Percentiles rank a stretch among this genome's conserved stretches.
phyloP scores from a whole-genome alignment of 2,113 vertebrate genomes.

The Brienomyrus longianalis region DNA sequence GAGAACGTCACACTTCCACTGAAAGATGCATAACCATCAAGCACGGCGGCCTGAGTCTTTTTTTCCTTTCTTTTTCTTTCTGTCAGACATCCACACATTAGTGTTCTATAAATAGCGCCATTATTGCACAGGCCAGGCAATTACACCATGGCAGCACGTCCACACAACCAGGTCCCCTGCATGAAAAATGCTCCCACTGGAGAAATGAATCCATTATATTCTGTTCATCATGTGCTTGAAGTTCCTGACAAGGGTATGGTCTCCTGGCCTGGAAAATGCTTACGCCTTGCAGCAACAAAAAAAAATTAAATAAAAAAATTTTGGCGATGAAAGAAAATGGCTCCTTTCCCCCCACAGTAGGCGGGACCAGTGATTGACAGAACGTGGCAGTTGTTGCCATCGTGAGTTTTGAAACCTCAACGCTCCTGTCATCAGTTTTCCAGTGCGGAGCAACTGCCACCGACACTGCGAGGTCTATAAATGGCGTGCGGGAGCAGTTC shows the following conservation, averaged over 20 bases:
- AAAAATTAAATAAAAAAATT: not conserved
- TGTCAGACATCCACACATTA: slow-evolving; percentile 14
- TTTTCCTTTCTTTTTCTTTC: not conserved
- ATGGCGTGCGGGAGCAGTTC: not conserved
- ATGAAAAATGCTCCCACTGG: slow-evolving; percentile 19
- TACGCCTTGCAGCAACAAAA: not conserved
- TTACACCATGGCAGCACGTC: not conserved
- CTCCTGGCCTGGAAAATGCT: not conserved
- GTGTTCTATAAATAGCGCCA: slow-evolving; percentile 9
- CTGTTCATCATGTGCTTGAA: not conserved
- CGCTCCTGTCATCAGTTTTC: not conserved
- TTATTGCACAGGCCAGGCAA: not conserved
- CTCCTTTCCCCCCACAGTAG: not conserved
- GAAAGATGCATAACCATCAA: not conserved
- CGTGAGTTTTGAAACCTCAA: not conserved
- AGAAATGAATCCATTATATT: not conserved
- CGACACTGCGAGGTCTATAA: not conserved
- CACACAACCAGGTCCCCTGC: slow-evolving; percentile 20
- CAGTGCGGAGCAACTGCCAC: not conserved
- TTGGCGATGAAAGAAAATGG: not conserved
- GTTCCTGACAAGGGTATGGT: not conserved
- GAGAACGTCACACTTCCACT: not conserved
- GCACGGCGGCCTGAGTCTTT: not conserved
- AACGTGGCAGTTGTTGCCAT: not conserved
- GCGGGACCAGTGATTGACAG: not conserved